phyloP scores from a whole-genome alignment of 2,113 vertebrate genomes.

The Melospiza georgiana region DNA sequence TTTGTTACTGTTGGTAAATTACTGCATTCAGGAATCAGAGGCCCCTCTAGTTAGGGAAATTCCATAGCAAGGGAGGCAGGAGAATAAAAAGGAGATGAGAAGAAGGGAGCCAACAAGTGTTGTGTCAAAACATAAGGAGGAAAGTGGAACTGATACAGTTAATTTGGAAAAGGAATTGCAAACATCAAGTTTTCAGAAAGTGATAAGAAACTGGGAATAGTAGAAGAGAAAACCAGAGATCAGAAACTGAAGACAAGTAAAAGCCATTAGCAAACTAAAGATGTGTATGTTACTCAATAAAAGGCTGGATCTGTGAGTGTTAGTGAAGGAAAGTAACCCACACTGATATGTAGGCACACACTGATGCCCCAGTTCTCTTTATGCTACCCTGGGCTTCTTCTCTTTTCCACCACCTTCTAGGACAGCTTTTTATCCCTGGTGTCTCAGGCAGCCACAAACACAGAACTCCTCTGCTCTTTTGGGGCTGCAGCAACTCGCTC shows the following conservation, averaged over 20 bases:
- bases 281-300: not conserved
- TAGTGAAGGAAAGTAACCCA: not conserved
- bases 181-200: not conserved
- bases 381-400: not conserved
- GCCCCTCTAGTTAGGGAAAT: not conserved
- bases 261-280: not conserved
- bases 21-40: not conserved
- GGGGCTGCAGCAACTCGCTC: rapidly evolving
- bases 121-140: not conserved
- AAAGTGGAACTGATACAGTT: not conserved
- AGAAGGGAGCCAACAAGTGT: not conserved
- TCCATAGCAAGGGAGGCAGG: not conserved
- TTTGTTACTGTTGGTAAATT: not conserved
- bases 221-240: not conserved
- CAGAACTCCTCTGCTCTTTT: not conserved
- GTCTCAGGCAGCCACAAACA: not conserved
- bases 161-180: not conserved
- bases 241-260: not conserved
- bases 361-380: not conserved
- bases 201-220: not conserved
- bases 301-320: not conserved
- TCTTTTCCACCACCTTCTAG: not conserved
- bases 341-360: not conserved
- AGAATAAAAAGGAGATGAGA: not conserved
- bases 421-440: not conserved